These are phyloP conservation scores for Liparis tanakae DNA, from an alignment of 2,797 vertebrate species.

Conservation along the genomic window DNA sequence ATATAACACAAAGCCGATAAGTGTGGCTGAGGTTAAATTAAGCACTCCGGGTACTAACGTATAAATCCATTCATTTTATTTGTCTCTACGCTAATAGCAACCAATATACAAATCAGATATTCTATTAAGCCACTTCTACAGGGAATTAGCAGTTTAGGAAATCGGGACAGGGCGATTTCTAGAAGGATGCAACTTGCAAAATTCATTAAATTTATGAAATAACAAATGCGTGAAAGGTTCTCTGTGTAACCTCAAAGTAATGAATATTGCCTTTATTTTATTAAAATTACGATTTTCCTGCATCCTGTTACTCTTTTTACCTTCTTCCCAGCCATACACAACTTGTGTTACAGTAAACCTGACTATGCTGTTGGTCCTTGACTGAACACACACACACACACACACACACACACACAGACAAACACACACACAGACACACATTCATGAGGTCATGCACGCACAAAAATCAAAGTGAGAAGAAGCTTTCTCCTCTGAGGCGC, in stretches of 20 bases:
- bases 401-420: conserved; percentile 50
- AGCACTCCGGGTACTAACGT: conserved; percentile 26
- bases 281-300: conserved; percentile 9
- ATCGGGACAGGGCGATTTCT: not conserved
- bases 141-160: conserved; percentile 13
- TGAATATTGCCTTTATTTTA: conserved; percentile 10
- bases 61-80: conserved; percentile 53
- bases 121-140: conserved; percentile 37
- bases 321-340: conserved; percentile 13
- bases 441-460: conserved; percentile 22
- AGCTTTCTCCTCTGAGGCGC: conserved; percentile 15
- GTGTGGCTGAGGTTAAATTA: conserved; percentile 47
- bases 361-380: conserved; percentile 59
- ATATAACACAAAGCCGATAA: conserved; percentile 51
- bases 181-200: conserved; percentile 2
- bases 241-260: not conserved
- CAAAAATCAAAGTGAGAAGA: conserved; percentile 26
- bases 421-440: conserved; percentile 18
- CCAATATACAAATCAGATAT: conserved; percentile 52
- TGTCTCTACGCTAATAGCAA: conserved; percentile 29
- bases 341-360: conserved; percentile 61
- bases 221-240: not conserved
- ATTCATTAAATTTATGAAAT: conserved; percentile 5
- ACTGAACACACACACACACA: conserved; percentile 57
- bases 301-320: conserved; percentile 14